Base-by-base conservation (phyloP, 2,797 vertebrate genomes). In the Darevskia nairensis region DNA sequence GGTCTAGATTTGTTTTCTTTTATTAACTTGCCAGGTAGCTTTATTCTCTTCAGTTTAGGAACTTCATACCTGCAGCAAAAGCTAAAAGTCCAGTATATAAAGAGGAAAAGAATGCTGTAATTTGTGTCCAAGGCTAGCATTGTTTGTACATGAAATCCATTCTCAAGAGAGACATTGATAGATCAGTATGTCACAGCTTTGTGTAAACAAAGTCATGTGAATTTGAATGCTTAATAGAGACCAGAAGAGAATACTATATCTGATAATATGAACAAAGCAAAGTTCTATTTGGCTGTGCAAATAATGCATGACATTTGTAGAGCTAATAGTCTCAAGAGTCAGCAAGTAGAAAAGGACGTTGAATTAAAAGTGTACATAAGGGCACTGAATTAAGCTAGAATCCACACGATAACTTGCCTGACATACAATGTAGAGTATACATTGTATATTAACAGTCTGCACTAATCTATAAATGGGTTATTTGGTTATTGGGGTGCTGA, bases 201-300 rank as follows among this genome's bases (percentile, higher is more conserved):
- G 44, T 86, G 76, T 71, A 78, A 79, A 86, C n/a, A 86, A 79
- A 79, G 21, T 79, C 21, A 69, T 69, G 64, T 55, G 76, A 79
- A 50, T 79, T 35, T 71, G 76, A 79, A 55, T 50, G n/a, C 41
- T 86, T 86, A 86, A 79, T 79, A 25, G 75, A 79, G 41, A 32
- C 64, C 55, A 78, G 76, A 79, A 69, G 85, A 35, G 7, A 86
- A 86, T 78, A 41, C 27, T 78, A 79, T 50, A 50, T 79, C 76
- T 79, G 75, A 68, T 78, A 86, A 86, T 50, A 78, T 35, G 75
- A 85, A 78, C 27, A 78, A 86, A 78, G 84, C 55, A 50, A 78
- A 66, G 61, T 35, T 79, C 79, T 50, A 79, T 79, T 86, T n/a
- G 59, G 27, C 39, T 86, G 41, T 55, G 61, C 29, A 79, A 86